Evolutionary conservation across 2,797 vertebrate species (phyloP).

Genomic region (Galago senegalensis): DNA sequence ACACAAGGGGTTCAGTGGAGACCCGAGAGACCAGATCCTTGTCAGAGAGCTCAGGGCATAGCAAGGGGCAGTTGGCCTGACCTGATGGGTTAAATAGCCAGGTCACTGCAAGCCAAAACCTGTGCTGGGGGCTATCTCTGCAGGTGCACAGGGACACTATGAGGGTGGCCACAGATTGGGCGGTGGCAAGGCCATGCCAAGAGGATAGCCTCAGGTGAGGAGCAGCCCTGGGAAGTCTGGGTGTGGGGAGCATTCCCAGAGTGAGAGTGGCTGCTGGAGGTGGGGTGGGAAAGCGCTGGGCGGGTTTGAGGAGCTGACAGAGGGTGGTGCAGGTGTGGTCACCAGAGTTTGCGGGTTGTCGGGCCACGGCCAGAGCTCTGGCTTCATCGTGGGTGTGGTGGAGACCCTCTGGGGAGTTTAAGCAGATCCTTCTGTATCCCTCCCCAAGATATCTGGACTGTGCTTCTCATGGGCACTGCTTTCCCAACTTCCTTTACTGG

Average conservation of each 20-base stretch:
- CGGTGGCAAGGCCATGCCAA: neutral
- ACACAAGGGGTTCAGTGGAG: fast-evolving
- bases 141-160: fast-evolving
- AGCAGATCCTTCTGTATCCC: too few relatives aligned
- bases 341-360: fast-evolving
- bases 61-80: neutral
- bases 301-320: neutral
- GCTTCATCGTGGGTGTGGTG: neutral
- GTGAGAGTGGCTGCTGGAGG: fast-evolving
- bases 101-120: neutral
- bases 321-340: fast-evolving
- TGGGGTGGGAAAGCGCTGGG: neutral
- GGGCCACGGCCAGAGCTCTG: neutral
- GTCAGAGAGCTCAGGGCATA: fast-evolving
- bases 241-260: fast-evolving
- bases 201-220: neutral
- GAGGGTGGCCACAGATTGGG: neutral
- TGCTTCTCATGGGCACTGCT: fast-evolving
- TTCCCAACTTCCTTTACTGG: neutral
- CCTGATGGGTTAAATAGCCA: neutral
- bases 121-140: neutral
- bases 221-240: neutral
- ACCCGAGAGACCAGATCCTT: neutral
- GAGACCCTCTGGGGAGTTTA: fast-evolving
- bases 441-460: fast-evolving